A percentile compares a stretch with the other conserved stretches of the same genome.
Evolutionary conservation across 2,888 invertebrate species (phyloP).

Genomic region (Xestobium rufovillosum): DNA sequence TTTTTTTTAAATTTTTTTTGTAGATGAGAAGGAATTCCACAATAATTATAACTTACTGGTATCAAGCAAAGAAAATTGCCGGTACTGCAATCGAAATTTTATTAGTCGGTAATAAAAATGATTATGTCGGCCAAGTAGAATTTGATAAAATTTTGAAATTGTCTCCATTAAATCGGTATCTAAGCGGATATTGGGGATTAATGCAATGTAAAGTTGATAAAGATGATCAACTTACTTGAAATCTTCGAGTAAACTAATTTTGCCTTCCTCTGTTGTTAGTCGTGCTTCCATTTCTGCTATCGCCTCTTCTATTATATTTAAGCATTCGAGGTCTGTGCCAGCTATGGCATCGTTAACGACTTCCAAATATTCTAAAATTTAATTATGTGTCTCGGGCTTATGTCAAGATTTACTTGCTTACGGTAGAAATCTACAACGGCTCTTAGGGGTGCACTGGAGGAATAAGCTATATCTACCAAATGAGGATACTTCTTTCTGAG

Average conservation of each 20-base stretch:
- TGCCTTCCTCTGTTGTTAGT: slow-evolving; percentile 32
- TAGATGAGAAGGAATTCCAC: no score
- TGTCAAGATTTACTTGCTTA: slow-evolving; percentile 7
- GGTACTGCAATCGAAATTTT: no score
- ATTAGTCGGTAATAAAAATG: no score
- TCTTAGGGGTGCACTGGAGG: slow-evolving; percentile 1
- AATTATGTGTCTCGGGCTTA: neutral
- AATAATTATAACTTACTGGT: no score
- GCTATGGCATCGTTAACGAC: slow-evolving; percentile 41
- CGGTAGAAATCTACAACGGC: neutral
- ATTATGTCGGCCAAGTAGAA: no score
- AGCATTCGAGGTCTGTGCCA: slow-evolving; percentile 39
- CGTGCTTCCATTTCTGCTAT: slow-evolving; percentile 35
- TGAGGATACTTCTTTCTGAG: slow-evolving; percentile 2
- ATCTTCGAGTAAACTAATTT: slow-evolving; percentile 36
- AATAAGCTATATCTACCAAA: slow-evolving; percentile 2
- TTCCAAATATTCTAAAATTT: slow-evolving; percentile 47
- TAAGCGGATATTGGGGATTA: no score
- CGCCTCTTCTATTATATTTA: slow-evolving; percentile 38
- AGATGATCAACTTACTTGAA: slow-evolving; percentile 43
- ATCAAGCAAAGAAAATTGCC: no score
- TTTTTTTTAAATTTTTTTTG: no score
- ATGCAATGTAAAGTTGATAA: no score
- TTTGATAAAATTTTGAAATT: no score
- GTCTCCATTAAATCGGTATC: no score